A percentile compares a stretch with the other conserved stretches of the same genome.
phyloP scores from a whole-genome alignment of 1,140 invertebrate genomes.

The Bathynomus jamesi region DNA sequence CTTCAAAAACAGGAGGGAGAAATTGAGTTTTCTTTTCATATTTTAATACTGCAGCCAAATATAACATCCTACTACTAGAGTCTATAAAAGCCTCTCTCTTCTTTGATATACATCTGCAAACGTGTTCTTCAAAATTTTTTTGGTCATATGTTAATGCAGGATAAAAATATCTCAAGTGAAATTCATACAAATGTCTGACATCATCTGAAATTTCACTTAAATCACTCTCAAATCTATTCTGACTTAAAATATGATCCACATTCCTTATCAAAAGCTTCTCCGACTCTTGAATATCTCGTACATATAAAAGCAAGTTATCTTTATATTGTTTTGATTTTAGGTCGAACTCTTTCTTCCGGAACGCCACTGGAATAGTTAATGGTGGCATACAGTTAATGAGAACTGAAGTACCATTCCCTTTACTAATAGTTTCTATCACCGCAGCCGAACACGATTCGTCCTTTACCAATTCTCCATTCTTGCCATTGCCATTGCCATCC shows the following conservation, averaged over 20 bases:
- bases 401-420: too few species aligned
- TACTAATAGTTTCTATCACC: too few species aligned
- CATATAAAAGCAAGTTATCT: too few species aligned
- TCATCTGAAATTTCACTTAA: not conserved
- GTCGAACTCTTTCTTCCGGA: too few species aligned
- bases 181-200: not conserved
- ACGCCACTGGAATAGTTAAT: not conserved
- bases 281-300: not conserved
- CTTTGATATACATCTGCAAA: not conserved
- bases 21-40: not conserved
- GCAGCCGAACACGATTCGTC: too few species aligned
- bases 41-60: not conserved
- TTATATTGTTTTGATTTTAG: too few species aligned
- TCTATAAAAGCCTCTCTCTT: not conserved
- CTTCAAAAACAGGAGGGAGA: not conserved
- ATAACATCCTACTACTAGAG: not conserved
- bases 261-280: not conserved
- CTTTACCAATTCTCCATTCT: too few species aligned
- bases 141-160: not conserved
- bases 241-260: not conserved
- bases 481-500: too few species aligned
- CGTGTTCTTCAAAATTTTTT: not conserved
- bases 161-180: not conserved
- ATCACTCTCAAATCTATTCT: not conserved
- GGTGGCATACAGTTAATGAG: too few species aligned